Conservation (phyloP, 2,888 invertebrate species). For the Dione vanillae region DNA sequence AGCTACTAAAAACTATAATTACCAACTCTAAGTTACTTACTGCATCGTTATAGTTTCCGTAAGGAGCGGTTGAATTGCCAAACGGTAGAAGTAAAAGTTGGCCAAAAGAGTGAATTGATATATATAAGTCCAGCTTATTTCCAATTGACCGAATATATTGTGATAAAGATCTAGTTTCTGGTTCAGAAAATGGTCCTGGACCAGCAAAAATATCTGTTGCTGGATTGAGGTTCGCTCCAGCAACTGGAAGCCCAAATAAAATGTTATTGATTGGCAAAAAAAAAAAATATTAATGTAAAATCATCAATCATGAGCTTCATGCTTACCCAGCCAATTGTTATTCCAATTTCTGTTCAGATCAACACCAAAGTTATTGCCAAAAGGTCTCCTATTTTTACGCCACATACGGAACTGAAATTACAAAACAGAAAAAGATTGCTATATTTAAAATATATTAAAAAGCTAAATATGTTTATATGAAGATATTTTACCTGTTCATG, state of each 20-base stretch:
- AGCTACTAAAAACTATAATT: too few species aligned
- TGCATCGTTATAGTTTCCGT: slow-evolving; percentile 84
- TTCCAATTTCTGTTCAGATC: slow-evolving; percentile 93
- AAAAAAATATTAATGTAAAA: not conserved
- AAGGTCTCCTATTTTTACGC: slow-evolving; percentile 86
- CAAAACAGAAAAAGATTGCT: not conserved
- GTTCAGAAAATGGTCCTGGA: slow-evolving; percentile 87
- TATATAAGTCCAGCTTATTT: slow-evolving; percentile 83
- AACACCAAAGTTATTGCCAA: slow-evolving; percentile 83
- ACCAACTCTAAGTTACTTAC: slow-evolving; percentile 73
- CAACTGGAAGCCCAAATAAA: slow-evolving; percentile 54
- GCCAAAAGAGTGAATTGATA: slow-evolving; percentile 90
- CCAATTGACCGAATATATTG: slow-evolving; percentile 79
- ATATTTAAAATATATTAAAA: not conserved
- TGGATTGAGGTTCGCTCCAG: slow-evolving; percentile 82
- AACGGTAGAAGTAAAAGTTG: slow-evolving; percentile 89
- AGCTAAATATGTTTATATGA: not conserved
- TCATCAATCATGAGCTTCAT: not conserved
- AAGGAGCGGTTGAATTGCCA: slow-evolving; percentile 85
- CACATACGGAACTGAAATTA: slow-evolving; percentile 85
- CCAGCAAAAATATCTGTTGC: slow-evolving; percentile 88
- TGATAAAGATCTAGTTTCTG: slow-evolving; percentile 84
- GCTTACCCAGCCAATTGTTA: slow-evolving; percentile 86
- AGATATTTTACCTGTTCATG: slow-evolving; percentile 77
- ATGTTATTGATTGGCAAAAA: not conserved